Evolutionary conservation across 2,888 invertebrate genomes (phyloP).

Genomic region (Apodemia zela): DNA sequence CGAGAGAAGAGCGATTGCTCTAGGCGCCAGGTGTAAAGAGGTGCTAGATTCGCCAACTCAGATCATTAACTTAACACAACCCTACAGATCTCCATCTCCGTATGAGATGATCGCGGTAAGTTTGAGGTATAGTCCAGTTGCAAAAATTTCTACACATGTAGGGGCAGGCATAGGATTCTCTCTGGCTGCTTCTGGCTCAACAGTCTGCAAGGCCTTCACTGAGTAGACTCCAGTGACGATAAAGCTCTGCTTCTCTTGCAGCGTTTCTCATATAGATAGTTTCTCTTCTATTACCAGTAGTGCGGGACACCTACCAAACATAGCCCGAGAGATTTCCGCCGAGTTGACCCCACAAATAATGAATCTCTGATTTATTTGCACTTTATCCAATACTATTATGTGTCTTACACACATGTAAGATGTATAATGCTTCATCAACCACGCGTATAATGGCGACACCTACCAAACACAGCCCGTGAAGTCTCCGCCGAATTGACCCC

Average conservation of each 20-base stretch:
- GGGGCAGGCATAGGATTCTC: no score
- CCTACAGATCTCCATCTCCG: constrained; percentile 85
- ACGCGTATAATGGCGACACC: neutral
- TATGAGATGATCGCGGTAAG: constrained; percentile 87
- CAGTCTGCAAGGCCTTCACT: no score
- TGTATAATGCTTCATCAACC: no score
- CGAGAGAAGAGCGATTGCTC: no score
- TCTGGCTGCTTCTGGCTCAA: no score
- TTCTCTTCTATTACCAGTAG: constrained; percentile 47
- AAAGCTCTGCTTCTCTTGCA: constrained; percentile 40
- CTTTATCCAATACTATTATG: no score
- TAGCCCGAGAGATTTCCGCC: constrained; percentile 84
- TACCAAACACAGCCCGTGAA: constrained; percentile 80
- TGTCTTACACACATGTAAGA: no score
- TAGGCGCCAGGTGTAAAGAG: no score
- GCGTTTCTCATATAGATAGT: constrained; percentile 51
- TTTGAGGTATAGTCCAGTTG: no score
- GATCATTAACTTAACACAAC: constrained; percentile 65
- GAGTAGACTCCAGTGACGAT: no score
- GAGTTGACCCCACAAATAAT: constrained; percentile 86
- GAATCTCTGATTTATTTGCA: constrained; percentile 67
- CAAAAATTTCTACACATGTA: no score
- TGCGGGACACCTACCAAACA: constrained; percentile 61
- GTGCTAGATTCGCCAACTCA: no score
- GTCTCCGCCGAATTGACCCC: constrained; percentile 89